A percentile compares a stretch with the other conserved stretches of the same genome.
phyloP scores from a whole-genome alignment of 2,113 vertebrate species.

The Aramus guarauna region DNA sequence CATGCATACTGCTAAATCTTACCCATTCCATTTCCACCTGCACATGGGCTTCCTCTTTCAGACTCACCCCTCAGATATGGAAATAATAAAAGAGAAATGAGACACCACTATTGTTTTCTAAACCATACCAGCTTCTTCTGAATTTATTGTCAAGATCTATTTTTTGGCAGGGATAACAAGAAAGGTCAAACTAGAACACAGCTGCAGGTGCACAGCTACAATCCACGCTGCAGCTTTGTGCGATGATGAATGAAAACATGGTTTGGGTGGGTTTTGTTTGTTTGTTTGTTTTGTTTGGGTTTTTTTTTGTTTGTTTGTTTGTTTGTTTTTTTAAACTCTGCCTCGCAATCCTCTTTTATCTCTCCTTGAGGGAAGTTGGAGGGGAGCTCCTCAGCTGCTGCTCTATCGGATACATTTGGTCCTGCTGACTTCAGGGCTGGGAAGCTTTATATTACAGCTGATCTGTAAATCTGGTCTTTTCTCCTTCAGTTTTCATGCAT shows the following conservation, averaged over 20 bases:
- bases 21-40: background rate
- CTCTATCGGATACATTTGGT: background rate
- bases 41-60: background rate
- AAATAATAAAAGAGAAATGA: conserved; percentile 30
- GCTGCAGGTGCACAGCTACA: conserved; percentile 38
- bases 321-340: background rate
- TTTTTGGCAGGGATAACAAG: conserved; percentile 41
- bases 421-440: background rate
- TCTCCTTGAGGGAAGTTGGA: background rate
- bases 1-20: background rate
- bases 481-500: background rate
- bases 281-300: background rate
- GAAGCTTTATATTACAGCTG: background rate
- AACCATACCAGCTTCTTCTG: background rate
- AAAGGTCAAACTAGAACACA: conserved; percentile 28
- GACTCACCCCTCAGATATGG: background rate
- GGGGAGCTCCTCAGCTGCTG: background rate
- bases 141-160: conserved; percentile 43
- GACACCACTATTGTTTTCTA: conserved; percentile 13
- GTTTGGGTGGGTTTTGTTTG: no score
- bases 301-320: background rate
- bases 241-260: conserved; percentile 4
- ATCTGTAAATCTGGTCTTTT: conserved; percentile 2
- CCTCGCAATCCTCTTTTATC: conserved; percentile 23
- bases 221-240: background rate